Conservation (phyloP, 2,888 invertebrate species). For the Anoplius nigerrimus region DNA sequence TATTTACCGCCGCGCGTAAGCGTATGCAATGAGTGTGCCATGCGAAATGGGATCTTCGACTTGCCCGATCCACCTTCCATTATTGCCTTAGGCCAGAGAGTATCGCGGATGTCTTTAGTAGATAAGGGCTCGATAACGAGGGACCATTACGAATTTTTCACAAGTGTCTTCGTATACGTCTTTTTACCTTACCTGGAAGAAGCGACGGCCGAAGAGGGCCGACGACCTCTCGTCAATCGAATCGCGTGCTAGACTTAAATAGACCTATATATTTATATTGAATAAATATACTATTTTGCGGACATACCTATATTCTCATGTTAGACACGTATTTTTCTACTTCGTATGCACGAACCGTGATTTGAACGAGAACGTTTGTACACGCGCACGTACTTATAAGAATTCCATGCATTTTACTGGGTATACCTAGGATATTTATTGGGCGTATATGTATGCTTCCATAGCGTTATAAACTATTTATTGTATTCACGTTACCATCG, state of each 20-base stretch:
- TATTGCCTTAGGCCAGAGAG: constrained; percentile 8
- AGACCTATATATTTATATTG: constrained; percentile 12
- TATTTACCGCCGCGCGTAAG: constrained; percentile 24
- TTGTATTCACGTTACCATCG: constrained; percentile 73
- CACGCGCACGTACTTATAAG: constrained; percentile 35
- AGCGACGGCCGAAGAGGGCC: not conserved
- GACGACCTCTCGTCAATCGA: not conserved
- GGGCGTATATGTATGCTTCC: constrained; percentile 59
- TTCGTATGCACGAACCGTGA: constrained; percentile 38
- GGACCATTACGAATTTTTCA: constrained; percentile 33
- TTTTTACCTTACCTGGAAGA: constrained; percentile 18
- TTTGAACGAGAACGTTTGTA: constrained; percentile 37
- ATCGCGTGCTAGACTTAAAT: not conserved
- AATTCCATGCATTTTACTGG: constrained; percentile 52
- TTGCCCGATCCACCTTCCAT: constrained; percentile 8
- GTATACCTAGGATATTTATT: constrained; percentile 65
- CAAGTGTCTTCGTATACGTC: constrained; percentile 20
- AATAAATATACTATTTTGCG: constrained; percentile 34
- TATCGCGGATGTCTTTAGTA: not conserved
- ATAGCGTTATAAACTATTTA: constrained; percentile 64
- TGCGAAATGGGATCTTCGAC: constrained; percentile 6
- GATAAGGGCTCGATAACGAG: constrained; percentile 21
- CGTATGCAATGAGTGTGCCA: constrained; percentile 11
- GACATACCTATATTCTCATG: constrained; percentile 40
- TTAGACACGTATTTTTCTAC: constrained; percentile 53